Evolutionary conservation across 2,888 invertebrate genomes (phyloP).

Genomic region (Pyrgus malvae): DNA sequence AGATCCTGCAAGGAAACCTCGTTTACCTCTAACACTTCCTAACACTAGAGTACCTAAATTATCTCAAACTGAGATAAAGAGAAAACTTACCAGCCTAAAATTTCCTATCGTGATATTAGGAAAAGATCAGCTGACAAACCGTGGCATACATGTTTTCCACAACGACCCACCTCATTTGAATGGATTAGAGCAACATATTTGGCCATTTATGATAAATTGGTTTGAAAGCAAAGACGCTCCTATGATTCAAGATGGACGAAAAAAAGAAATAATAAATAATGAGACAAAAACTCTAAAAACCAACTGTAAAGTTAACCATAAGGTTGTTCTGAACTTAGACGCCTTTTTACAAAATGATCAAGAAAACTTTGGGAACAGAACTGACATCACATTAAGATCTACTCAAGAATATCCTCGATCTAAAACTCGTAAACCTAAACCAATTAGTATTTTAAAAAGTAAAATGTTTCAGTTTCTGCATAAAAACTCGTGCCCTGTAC

Average conservation of each 20-base stretch:
- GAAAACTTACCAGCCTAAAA: conserved; percentile 49
- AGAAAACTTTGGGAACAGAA: not conserved
- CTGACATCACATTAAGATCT: not conserved
- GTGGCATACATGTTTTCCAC: conserved; percentile 43
- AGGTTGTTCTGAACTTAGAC: not conserved
- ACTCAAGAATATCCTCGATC: not conserved
- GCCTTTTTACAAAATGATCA: not conserved
- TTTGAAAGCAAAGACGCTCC: conserved; percentile 10
- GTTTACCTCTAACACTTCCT: conserved; percentile 43
- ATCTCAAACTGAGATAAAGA: conserved; percentile 55
- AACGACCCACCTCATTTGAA: conserved; percentile 54
- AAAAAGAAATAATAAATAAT: not conserved
- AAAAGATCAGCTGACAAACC: conserved; percentile 57
- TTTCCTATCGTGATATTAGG: conserved; percentile 60
- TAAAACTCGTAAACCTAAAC: conserved; percentile 1
- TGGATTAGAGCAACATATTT: conserved; percentile 57
- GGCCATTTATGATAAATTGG: conserved; percentile 70
- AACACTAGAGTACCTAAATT: conserved; percentile 42
- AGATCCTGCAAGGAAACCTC: conserved; percentile 40
- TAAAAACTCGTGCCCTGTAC: not conserved
- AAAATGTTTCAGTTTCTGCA: conserved; percentile 17
- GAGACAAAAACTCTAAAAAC: conserved; percentile 3
- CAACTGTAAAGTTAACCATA: conserved; percentile 5
- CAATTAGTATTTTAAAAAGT: conserved; percentile 11
- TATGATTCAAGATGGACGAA: not conserved